Conservation (phyloP, 1,140 invertebrate genomes). For the Caenorhabditis brenneri region DNA sequence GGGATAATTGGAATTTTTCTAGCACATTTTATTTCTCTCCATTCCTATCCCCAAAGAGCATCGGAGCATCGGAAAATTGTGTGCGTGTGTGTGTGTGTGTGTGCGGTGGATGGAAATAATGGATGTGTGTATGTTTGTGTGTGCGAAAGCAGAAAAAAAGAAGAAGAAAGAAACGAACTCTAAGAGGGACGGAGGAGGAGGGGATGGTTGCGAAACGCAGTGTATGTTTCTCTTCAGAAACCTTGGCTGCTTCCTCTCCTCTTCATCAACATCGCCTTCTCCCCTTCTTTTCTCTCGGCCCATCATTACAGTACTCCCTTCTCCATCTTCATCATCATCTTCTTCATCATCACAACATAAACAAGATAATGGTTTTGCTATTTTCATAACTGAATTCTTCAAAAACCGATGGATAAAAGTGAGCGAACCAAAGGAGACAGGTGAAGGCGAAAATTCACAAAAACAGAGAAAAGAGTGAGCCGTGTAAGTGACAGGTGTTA, state of each 20-base stretch:
- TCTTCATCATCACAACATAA: too few relatives aligned
- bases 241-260: not conserved
- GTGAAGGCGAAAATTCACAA: too few relatives aligned
- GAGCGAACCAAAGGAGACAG: too few relatives aligned
- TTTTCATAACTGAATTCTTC: too few relatives aligned
- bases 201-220: not conserved
- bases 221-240: not conserved
- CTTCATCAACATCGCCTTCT: too few relatives aligned
- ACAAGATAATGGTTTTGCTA: too few relatives aligned
- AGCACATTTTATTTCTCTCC: too few relatives aligned
- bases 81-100: not conserved
- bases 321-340: too few relatives aligned
- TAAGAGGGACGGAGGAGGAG: not conserved
- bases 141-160: not conserved
- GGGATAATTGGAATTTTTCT: not conserved
- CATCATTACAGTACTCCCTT: too few relatives aligned
- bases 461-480: too few relatives aligned
- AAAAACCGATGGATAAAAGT: too few relatives aligned
- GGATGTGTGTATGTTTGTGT: not conserved
- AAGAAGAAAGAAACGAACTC: constrained; percentile 2
- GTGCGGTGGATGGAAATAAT: not conserved
- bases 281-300: too few relatives aligned
- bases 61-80: not conserved
- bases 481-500: not conserved
- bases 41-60: not conserved